These are phyloP conservation scores for Cydia amplana DNA, from an alignment of 1,140 invertebrate species.

Conservation along the genomic window DNA sequence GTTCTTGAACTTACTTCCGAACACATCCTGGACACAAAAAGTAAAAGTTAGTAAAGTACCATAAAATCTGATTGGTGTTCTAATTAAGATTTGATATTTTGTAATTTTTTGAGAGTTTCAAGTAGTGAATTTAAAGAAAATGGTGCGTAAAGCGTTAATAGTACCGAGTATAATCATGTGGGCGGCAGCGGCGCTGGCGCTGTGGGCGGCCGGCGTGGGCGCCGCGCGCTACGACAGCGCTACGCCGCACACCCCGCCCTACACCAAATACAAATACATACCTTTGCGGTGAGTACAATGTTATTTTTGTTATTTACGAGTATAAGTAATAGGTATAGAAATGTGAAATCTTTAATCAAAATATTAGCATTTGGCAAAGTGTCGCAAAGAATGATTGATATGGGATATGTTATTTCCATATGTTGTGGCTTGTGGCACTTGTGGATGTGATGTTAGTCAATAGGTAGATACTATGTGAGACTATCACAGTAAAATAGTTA, in stretches of 20 bases:
- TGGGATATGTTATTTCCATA: too few species aligned
- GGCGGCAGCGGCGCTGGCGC: constrained; percentile 53
- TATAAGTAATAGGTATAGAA: too few species aligned
- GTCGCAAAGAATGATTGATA: too few species aligned
- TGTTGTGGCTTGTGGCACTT: too few species aligned
- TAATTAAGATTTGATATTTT: constrained; percentile 21
- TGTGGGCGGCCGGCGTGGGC: constrained; percentile 60
- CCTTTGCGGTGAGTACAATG: constrained; percentile 60
- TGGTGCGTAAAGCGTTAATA: constrained; percentile 48
- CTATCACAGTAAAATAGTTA: too few species aligned
- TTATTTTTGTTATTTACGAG: too few species aligned
- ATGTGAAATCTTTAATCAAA: too few species aligned
- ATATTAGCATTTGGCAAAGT: too few species aligned
- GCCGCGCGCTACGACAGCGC: constrained; percentile 65
- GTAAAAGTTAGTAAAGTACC: constrained; percentile 31
- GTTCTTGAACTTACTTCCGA: constrained; percentile 44
- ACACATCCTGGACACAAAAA: constrained; percentile 42
- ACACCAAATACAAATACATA: constrained; percentile 63
- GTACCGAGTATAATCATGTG: constrained; percentile 62
- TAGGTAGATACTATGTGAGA: too few species aligned
- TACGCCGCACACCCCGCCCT: constrained; percentile 63
- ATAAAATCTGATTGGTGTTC: constrained; percentile 33
- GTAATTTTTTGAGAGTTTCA: not conserved
- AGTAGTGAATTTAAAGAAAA: constrained; percentile 30
- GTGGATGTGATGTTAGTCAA: too few species aligned